Percentiles rank a stretch among this genome's conserved stretches.
Conservation (phyloP, 2,113 vertebrate genomes). For the Donacobius atricapilla region DNA sequence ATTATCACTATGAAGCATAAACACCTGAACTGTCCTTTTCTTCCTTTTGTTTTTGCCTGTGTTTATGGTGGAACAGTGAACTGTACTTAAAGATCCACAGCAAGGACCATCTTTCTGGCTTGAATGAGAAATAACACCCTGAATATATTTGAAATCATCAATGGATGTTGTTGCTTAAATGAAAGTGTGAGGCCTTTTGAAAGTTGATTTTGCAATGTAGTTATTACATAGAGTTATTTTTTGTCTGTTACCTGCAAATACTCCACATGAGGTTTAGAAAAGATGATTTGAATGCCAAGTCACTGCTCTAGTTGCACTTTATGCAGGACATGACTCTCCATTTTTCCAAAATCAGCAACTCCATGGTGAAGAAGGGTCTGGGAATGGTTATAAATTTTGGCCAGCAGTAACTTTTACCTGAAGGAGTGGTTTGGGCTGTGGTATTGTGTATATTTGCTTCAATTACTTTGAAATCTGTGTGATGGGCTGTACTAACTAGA, state of each 20-base stretch:
- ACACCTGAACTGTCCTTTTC: conserved; percentile 28
- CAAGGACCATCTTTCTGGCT: background rate
- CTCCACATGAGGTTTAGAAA: background rate
- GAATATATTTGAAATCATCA: background rate
- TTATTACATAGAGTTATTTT: background rate
- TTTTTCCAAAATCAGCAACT: background rate
- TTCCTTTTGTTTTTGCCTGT: background rate
- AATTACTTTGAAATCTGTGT: background rate
- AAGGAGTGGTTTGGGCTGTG: background rate
- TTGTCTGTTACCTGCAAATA: background rate
- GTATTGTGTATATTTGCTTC: background rate
- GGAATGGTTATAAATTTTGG: background rate
- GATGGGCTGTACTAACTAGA: background rate
- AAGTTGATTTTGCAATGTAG: background rate
- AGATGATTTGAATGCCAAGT: background rate
- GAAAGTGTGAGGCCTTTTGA: background rate
- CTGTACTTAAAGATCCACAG: background rate
- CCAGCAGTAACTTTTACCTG: background rate
- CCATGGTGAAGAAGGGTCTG: background rate
- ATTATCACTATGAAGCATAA: conserved; percentile 71
- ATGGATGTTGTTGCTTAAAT: background rate
- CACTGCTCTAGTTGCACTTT: background rate
- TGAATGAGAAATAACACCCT: background rate
- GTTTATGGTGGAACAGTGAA: background rate
- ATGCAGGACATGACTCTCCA: background rate